Evolutionary conservation across 2,888 invertebrate genomes (phyloP).

Genomic region (Harpalus rubripes): DNA sequence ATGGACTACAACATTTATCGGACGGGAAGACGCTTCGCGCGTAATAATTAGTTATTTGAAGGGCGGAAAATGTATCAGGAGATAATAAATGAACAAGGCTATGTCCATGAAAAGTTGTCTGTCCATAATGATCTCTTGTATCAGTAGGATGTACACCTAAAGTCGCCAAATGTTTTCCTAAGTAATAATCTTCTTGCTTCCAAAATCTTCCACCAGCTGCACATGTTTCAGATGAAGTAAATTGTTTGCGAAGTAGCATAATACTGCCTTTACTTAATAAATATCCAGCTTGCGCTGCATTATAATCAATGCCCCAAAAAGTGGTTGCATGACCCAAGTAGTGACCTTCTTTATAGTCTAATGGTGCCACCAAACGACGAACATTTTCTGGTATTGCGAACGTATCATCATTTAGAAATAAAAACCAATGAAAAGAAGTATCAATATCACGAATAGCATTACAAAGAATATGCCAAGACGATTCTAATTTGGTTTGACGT

Average conservation of each 20-base stretch:
- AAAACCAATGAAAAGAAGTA: conserved; percentile 77
- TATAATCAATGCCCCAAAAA: conserved; percentile 80
- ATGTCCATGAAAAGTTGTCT: conserved; percentile 79
- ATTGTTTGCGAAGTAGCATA: conserved; percentile 75
- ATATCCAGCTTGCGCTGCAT: conserved; percentile 80
- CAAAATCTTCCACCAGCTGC: conserved; percentile 78
- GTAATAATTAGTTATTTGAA: conserved; percentile 76
- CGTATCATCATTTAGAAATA: conserved; percentile 80
- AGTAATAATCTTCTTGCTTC: conserved; percentile 81
- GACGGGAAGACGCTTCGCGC: conserved; percentile 78
- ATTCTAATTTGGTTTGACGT: conserved; percentile 71
- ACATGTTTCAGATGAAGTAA: conserved; percentile 77
- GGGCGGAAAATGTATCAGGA: conserved; percentile 74
- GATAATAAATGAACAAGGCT: conserved; percentile 76
- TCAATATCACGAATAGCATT: conserved; percentile 71
- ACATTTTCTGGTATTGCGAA: conserved; percentile 81
- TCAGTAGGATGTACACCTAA: conserved; percentile 79
- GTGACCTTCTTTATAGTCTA: conserved; percentile 76
- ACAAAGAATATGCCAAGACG: conserved; percentile 75
- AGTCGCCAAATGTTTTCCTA: conserved; percentile 79
- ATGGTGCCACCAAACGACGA: conserved; percentile 77
- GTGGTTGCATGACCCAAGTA: conserved; percentile 80
- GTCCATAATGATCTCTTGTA: conserved; percentile 78
- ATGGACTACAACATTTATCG: conserved; percentile 78
- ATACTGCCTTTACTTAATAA: conserved; percentile 79